Conservation (phyloP, 2,113 vertebrate species). For the Herpailurus yagouaroundi region DNA sequence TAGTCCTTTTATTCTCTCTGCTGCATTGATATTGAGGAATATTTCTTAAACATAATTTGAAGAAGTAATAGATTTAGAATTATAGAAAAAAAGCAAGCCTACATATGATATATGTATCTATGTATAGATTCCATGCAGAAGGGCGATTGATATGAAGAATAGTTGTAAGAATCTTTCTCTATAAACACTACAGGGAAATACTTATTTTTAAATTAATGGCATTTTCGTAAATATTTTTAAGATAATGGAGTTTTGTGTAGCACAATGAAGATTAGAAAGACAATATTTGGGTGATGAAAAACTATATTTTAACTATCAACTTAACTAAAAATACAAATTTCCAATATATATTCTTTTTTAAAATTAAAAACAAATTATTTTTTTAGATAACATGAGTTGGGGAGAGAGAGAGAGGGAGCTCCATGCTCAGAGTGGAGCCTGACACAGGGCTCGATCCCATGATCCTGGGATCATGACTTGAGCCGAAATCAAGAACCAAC, state of each 20-base stretch:
- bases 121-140: background rate
- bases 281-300: background rate
- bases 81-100: background rate
- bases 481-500: no score
- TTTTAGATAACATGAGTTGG: no score
- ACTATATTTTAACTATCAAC: background rate
- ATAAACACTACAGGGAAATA: background rate
- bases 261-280: background rate
- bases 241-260: background rate
- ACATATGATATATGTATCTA: background rate
- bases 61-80: background rate
- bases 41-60: background rate
- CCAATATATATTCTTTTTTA: no score
- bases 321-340: slow-evolving; percentile 40
- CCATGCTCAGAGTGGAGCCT: no score
- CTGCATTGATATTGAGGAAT: background rate
- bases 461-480: no score
- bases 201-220: background rate
- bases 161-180: background rate
- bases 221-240: background rate
- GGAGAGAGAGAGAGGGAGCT: no score
- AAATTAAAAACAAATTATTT: no score
- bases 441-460: no score
- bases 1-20: background rate
- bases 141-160: background rate